Base-by-base conservation (phyloP, 2,797 vertebrate genomes). In the Anniella stebbinsi region DNA sequence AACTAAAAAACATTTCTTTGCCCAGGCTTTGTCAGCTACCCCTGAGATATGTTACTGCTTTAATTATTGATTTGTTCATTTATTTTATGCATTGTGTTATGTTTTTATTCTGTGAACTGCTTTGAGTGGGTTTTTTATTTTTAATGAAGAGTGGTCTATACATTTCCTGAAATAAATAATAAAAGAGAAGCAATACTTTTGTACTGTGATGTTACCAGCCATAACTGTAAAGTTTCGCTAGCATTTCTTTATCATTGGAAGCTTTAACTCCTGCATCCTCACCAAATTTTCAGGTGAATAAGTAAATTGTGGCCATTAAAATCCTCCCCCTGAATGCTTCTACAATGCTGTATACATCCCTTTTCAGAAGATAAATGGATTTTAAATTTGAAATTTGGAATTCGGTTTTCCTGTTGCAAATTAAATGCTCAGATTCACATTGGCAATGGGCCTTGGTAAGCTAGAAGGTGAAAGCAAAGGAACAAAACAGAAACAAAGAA, bases 241-340 rank as follows among this genome's bases (percentile, higher is more conserved):
- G 86, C 0, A 77, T 83, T 91, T 76, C 57, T 89, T 66, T 1
- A 72, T 76, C 88, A 63, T 70, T 18, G 75, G 72, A 91, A 90
- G 41, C 54, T 33, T 92, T 92, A 86, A 84, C 54, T 90, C 33
- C 77, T 60, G 41, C 54, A 57, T 57, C 54, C 86, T 30, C 69
- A 41, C 36, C 89, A 84, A 69, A 7, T 89, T 93, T 69, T 84
- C 90, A 45, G 17, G 88, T 87, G 73, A 21, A 91, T 77, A 90
- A 51, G 45, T 45, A 11, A 51, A 51, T 51, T 51, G 10, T 89
- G 72, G 18, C 10, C 36, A 48, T 36, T 18, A 89, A 93, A 93
- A 94, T 88, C 86, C 3, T 93, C 82, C 13, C 28, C 21, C 25
- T 89, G 48, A 36, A 80, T 54, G 51, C 69, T 4, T 70, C 10